Conservation (phyloP, 2,888 invertebrate genomes). For the Chloroclysta siterata region DNA sequence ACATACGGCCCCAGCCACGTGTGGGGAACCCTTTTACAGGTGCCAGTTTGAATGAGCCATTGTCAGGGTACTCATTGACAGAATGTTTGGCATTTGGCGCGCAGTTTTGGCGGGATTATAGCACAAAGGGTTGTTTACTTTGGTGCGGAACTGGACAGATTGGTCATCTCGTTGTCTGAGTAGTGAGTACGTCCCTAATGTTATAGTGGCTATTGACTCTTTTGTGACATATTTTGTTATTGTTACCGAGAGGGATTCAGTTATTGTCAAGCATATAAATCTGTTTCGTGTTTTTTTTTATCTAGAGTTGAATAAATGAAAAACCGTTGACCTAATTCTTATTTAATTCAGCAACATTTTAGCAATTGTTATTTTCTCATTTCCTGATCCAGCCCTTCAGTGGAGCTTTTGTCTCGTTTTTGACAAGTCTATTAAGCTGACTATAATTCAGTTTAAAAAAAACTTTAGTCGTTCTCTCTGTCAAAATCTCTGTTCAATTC, state of each 20-base stretch:
- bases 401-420: conserved; percentile 1
- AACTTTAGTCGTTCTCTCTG: background rate
- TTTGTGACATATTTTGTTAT: conserved; percentile 28
- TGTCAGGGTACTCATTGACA: conserved; percentile 71
- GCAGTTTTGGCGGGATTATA: conserved; percentile 69
- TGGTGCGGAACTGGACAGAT: conserved; percentile 48
- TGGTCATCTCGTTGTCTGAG: conserved; percentile 35
- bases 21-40: conserved; percentile 80
- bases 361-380: conserved; percentile 9
- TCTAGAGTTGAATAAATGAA: conserved; percentile 8
- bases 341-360: conserved; percentile 8
- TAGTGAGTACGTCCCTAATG: conserved; percentile 11
- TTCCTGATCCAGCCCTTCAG: conserved; percentile 8
- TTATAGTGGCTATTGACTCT: conserved; percentile 22
- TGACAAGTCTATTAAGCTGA: background rate
- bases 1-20: conserved; percentile 69
- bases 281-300: conserved; percentile 11
- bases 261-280: conserved; percentile 9
- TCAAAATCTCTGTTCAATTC: no score
- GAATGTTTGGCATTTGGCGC: conserved; percentile 73
- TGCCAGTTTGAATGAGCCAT: conserved; percentile 73
- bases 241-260: conserved; percentile 17
- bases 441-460: background rate
- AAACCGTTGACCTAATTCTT: conserved; percentile 34
- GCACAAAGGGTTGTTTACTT: conserved; percentile 65